A percentile compares a stretch with the other conserved stretches of the same genome.
phyloP scores from a whole-genome alignment of 2,888 invertebrate species.

The Bimastos eiseni region DNA sequence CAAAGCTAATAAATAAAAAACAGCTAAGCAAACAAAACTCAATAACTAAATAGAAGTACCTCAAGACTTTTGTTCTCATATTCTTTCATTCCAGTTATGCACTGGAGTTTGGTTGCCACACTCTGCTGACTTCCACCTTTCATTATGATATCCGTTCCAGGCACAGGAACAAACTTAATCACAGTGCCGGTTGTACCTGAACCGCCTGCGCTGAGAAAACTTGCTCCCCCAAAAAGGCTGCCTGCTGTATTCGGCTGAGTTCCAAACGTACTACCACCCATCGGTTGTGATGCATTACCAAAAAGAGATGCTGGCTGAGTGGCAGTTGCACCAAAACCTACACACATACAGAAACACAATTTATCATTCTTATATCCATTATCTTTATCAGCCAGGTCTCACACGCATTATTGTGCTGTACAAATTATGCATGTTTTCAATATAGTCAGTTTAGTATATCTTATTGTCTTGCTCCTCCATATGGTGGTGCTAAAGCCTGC shows the following conservation, averaged over 20 bases:
- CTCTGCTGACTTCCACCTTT: conserved; percentile 79
- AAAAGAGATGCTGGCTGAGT: conserved; percentile 15
- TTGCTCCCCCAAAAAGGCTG: conserved; percentile 19
- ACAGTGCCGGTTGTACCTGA: conserved; percentile 45
- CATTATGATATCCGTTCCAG: conserved; percentile 75
- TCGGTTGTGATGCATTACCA: neutral
- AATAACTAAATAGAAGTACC: conserved; percentile 49
- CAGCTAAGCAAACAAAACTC: too few relatives aligned
- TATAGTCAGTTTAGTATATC: too few relatives aligned
- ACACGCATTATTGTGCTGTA: too few relatives aligned
- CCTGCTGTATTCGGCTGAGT: neutral
- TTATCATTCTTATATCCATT: too few relatives aligned
- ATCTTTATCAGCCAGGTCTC: too few relatives aligned
- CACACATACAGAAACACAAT: neutral
- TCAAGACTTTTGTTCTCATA: conserved; percentile 92
- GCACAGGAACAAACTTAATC: conserved; percentile 82
- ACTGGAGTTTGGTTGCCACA: conserved; percentile 90
- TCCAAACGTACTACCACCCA: conserved; percentile 15
- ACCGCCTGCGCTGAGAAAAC: conserved; percentile 26
- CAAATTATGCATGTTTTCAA: too few relatives aligned
- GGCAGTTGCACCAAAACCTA: conserved; percentile 25
- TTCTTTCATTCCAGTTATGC: conserved; percentile 98
- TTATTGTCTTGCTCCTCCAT: too few relatives aligned
- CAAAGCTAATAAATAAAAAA: too few relatives aligned
- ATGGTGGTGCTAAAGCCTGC: too few relatives aligned